Evolutionary conservation across 2,888 invertebrate genomes (phyloP).

Genomic region (Drosophila robusta): DNA sequence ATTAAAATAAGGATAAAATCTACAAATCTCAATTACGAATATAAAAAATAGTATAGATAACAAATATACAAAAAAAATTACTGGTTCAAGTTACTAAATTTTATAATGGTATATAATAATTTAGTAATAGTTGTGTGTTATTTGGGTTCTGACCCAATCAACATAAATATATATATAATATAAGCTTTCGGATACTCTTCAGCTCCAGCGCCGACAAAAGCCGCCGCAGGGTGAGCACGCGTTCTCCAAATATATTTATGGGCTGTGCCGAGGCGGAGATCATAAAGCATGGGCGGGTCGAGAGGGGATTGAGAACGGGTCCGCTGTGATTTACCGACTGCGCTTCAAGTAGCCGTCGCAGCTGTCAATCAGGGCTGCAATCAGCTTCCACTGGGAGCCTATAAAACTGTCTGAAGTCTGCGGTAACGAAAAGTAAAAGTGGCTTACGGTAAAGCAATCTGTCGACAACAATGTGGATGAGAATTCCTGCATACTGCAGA

Average conservation of each 20-base stretch:
- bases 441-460: slow-evolving; percentile 73
- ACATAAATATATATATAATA: background rate
- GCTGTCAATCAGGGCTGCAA: slow-evolving; percentile 74
- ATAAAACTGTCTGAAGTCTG: slow-evolving; percentile 68
- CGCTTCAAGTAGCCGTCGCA: slow-evolving; percentile 75
- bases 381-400: slow-evolving; percentile 75
- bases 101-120: no score
- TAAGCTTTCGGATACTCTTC: background rate
- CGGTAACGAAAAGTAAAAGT: slow-evolving; percentile 70
- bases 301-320: slow-evolving; percentile 36
- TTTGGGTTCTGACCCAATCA: background rate
- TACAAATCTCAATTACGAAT: background rate
- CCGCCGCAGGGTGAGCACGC: slow-evolving; percentile 61
- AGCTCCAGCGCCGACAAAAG: slow-evolving; percentile 1
- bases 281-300: background rate
- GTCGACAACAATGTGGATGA: slow-evolving; percentile 24
- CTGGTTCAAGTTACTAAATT: no score
- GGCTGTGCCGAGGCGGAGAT: slow-evolving; percentile 38
- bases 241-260: slow-evolving; percentile 70
- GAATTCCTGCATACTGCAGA: slow-evolving; percentile 22
- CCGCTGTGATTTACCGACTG: slow-evolving; percentile 71
- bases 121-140: no score
- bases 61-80: no score
- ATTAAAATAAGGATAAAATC: no score
- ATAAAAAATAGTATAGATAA: background rate